These are phyloP conservation scores for Fistularia commersonii DNA, from an alignment of 2,797 vertebrate species.

Conservation along the genomic window DNA sequence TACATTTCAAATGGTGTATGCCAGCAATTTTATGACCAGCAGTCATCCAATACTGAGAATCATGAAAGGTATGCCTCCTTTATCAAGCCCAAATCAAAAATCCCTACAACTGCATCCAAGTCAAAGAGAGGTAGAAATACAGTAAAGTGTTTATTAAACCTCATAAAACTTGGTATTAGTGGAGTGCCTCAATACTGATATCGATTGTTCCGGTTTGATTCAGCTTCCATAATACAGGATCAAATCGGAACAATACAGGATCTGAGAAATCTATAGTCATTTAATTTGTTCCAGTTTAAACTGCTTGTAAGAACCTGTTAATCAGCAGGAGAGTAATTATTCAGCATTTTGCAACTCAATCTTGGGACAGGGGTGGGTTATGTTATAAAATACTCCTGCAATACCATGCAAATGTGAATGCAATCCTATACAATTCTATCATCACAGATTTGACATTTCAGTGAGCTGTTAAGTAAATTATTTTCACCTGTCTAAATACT, in stretches of 20 bases:
- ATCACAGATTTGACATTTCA: too few species aligned
- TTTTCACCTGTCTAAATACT: too few species aligned
- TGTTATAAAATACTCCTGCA: too few species aligned
- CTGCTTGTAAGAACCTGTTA: too few species aligned
- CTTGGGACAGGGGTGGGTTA: too few species aligned
- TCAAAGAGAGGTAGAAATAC: background rate
- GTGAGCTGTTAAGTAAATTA: too few species aligned
- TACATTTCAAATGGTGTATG: background rate
- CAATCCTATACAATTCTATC: too few species aligned
- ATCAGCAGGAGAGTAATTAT: too few species aligned
- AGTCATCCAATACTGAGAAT: background rate
- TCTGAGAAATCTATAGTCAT: background rate
- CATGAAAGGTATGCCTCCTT: background rate
- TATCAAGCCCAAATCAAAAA: background rate
- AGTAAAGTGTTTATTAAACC: background rate
- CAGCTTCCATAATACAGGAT: background rate
- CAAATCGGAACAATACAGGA: too few species aligned
- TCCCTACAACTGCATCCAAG: background rate
- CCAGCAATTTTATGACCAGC: slow-evolving; percentile 2
- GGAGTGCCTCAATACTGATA: background rate
- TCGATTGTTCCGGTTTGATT: background rate
- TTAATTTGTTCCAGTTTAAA: too few species aligned
- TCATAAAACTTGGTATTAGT: background rate
- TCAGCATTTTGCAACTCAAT: too few species aligned
- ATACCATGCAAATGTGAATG: too few species aligned